phyloP scores from a whole-genome alignment of 2,797 vertebrate genomes.

The Hozukius guyotensis region DNA sequence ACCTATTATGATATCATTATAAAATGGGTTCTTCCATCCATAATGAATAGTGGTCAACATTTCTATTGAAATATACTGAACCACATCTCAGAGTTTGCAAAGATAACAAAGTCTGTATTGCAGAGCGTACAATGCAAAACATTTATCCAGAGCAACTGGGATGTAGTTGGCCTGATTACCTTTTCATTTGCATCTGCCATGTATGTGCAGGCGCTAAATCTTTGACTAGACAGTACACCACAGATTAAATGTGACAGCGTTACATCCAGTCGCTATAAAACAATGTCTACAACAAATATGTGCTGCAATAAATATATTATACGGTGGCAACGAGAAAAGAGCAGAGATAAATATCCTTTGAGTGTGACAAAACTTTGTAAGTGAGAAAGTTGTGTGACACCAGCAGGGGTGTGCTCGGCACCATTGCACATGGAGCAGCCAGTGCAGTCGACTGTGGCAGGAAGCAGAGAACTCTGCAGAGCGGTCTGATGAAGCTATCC shows the following conservation, averaged over 20 bases:
- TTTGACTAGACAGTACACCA: neutral
- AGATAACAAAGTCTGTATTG: neutral
- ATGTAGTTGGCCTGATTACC: neutral
- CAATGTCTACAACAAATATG: neutral
- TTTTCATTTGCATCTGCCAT: neutral
- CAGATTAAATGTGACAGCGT: neutral
- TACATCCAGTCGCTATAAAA: neutral
- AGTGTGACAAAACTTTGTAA: conserved; percentile 40
- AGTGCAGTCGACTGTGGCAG: conserved; percentile 49
- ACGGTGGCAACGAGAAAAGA: neutral
- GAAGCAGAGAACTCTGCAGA: conserved; percentile 33
- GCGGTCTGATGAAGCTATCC: conserved; percentile 55
- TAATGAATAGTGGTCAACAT: neutral
- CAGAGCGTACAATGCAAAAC: neutral
- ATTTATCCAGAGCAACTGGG: neutral
- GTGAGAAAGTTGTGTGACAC: conserved; percentile 47
- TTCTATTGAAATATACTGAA: neutral
- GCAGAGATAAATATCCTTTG: conserved; percentile 1
- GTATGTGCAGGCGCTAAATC: neutral
- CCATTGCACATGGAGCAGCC: conserved; percentile 56
- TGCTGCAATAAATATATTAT: neutral
- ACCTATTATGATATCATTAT: neutral
- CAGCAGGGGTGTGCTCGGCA: conserved; percentile 56
- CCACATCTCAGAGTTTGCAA: neutral
- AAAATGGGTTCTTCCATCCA: neutral